Conservation (phyloP, 2,888 invertebrate species). For the Caenorhabditis sp. region DNA sequence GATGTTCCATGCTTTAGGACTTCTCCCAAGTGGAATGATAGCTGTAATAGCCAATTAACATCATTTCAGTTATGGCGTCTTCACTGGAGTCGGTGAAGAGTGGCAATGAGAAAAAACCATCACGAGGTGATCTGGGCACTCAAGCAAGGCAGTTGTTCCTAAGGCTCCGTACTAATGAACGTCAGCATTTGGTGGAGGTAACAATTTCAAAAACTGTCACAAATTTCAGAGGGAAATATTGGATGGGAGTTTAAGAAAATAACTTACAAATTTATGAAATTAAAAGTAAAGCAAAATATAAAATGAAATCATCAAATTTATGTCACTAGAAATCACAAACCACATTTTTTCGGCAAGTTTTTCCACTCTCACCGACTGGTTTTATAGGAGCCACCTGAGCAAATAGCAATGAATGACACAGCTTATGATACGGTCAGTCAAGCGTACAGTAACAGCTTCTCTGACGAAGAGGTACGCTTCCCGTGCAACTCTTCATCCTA, state of each 20-base stretch:
- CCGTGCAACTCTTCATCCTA: conserved; percentile 54
- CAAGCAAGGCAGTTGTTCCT: conserved; percentile 65
- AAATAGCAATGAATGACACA: conserved; percentile 60
- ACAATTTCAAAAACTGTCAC: too few relatives aligned
- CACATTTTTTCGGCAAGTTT: background rate
- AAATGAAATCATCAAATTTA: background rate
- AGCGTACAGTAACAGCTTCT: conserved; percentile 73
- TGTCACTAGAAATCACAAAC: background rate
- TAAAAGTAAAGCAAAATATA: too few relatives aligned
- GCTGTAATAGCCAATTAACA: background rate
- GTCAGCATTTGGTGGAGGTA: conserved; percentile 73
- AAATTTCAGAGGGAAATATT: too few relatives aligned
- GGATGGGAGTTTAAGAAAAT: too few relatives aligned
- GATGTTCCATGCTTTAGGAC: conserved; percentile 27
- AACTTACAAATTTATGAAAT: too few relatives aligned
- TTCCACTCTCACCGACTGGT: conserved; percentile 20
- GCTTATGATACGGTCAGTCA: conserved; percentile 67
- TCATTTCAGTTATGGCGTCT: conserved; percentile 71
- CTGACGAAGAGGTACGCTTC: conserved; percentile 69
- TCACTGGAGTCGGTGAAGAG: conserved; percentile 70
- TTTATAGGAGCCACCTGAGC: conserved; percentile 65
- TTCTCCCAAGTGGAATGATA: background rate
- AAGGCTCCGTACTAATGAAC: conserved; percentile 56
- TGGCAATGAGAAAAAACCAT: conserved; percentile 61
- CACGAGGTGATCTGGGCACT: conserved; percentile 51